Evolutionary conservation across 2,113 vertebrate genomes (phyloP), one percentile per base, ranked within the genome.

Genomic region (Aegypius monachus): DNA sequence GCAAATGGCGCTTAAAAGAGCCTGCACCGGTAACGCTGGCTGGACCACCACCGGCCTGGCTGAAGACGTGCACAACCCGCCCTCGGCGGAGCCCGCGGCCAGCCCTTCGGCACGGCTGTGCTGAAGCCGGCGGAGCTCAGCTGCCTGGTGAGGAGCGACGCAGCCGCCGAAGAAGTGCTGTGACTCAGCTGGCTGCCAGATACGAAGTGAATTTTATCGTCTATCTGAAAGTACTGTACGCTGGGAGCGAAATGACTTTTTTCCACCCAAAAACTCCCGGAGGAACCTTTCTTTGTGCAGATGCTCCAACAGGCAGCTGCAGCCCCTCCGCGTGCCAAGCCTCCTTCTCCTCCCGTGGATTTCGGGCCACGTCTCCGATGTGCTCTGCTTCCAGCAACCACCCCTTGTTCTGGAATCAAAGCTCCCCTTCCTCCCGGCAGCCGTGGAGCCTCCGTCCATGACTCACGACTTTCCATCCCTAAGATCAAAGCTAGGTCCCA

Each of bases 141-240:
- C 14, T 25, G 36, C 36, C 42, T 16, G 0, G 0, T 4, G 42
- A 70, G 48, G 13, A 56, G 18, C 1, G 3, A 40, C 34, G 5
- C 13, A 61, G 74, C 53, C 47, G 73, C 26, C 0, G 5, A 53
- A 48, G 45, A 36, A 42, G 40, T 34, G 40, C 53, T 66, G 23
- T 9, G 63, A 34, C 40, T 58, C 50, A 36, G 14, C 63, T 71
- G 63, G 38, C 43, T 86, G 50, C 58, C 31, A 20, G 70, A 15
- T 20, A 40, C 8, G 10, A 52, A 65, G 29, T 23, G 61, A 71
- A 16, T 66, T 86, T 59, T 75, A 31, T 50, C 26, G 18, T 70
- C 27, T 68, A 26, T 47, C n/a, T 70, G 29, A 61, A 75, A 79
- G 22, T 17, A 13, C 29, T 26, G 10, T 40, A 15, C 16, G 36